Evolutionary conservation across 2,888 invertebrate species (phyloP), one percentile per base, ranked within the genome.

Genomic region (Scelioninae gen. 1): DNA sequence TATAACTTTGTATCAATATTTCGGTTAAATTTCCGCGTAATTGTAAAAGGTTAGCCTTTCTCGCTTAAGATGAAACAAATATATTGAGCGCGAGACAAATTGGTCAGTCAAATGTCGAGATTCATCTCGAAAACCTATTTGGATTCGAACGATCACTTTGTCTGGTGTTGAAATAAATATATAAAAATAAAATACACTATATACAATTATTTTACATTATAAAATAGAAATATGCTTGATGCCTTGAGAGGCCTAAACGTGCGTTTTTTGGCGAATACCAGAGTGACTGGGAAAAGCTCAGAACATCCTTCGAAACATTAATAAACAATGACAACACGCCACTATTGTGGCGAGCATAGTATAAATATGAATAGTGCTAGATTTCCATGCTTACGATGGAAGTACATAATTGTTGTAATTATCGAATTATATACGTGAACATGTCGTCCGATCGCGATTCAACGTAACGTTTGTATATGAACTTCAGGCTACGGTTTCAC

Each of bases 381-480:
- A 13, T 55, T 77, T 77, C 77, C 72, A 82, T 63, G 77, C 76
- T 71, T 63, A 75, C 60, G 29, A 77, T 82, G 65, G 78, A 74
- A 78, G 49, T 68, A 75, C 69, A 65, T 82, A 82, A 78, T 40
- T 79, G 68, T 79, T 83, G 66, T 82, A 77, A 77, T 74, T 72
- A 77, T 53, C 72, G 68, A 77, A 82, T 77, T 66, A 82, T 82
- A 66, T 66, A 74, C 65, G 56, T 77, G 72, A 76, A 82, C 32
- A 82, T 72, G 77, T 82, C 82, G 72, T 78, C 82, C 74, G 74
- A 78, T 78, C 74, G 77, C 74, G 69, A 82, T 76, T 71, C 58
- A 82, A 78, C 63, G 58, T 75, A 74, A 74, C 13, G 56, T 74
- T 63, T 78, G 60, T 72, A 71, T 71, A 77, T 68, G 51, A 68